Evolutionary conservation across 2,888 invertebrate species (phyloP), one percentile per base, ranked within the genome.

Genomic region (Arge pagana): DNA sequence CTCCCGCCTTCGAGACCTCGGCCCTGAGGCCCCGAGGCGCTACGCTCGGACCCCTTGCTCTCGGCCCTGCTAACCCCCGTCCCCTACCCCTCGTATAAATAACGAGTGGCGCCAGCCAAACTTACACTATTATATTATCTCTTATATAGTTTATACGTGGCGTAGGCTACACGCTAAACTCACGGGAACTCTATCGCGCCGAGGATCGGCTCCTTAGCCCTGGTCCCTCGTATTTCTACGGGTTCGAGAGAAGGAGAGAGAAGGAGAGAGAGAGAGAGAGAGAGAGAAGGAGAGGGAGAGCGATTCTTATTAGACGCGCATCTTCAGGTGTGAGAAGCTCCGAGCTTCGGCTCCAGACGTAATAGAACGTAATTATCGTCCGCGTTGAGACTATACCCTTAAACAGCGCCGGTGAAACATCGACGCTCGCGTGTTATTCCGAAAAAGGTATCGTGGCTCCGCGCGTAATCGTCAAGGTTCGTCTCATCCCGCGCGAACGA

Each of bases 41-140:
- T 5, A 13, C 41, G 39, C 16, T 48, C 43, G 45, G 37, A 52
- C 18, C 51, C 40, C 53, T 50, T 51, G 50, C 57, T 50, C 55
- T 55, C 58, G 53, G 54, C 31, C 31, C 48, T 55, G 48, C 52
- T 55, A 55, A 55, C 54, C 53, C 56, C 37, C 41, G 42, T 43
- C 52, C 55, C 48, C 37, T 55, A 37, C 52, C 51, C 31, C 36
- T 61, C 64, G 66, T 68, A 72, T 72, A 73, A 74, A 74, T 76
- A 74, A 72, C 72, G 72, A 73, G 74, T 74, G 75, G 74, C 75
- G 75, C 74, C 75, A 74, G 71, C 61, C 66, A 58, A 70, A 70
- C 62, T 65, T 70, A 64, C 61, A 67, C 62, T 60, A 62, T 65
- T 65, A 65, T 63, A 65, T 66, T 65, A 66, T 65, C 62, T 63